Evolutionary conservation across 2,888 invertebrate genomes (phyloP).

Genomic region (Polyploca ridens): DNA sequence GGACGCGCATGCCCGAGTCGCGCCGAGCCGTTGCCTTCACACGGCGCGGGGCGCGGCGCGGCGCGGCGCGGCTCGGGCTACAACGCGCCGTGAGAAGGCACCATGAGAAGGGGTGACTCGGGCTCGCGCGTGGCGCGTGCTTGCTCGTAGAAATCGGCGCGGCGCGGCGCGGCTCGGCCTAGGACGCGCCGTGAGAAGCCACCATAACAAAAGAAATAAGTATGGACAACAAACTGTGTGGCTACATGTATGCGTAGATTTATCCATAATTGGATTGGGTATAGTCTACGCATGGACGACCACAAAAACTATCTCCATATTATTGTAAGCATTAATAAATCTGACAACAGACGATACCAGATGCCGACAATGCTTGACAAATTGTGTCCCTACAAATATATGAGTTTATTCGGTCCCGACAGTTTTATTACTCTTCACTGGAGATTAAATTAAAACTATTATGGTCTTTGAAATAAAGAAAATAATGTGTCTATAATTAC

Average conservation of each 20-base stretch:
- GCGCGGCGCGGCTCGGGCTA: no score
- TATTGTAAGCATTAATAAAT: conserved; percentile 44
- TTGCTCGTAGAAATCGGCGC: no score
- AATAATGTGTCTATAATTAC: not conserved
- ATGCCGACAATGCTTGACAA: conserved; percentile 55
- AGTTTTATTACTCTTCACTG: conserved; percentile 50
- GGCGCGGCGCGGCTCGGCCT: no score
- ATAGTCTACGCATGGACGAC: conserved; percentile 15
- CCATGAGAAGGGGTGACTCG: no score
- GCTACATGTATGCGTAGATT: not conserved
- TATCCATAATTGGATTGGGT: no score
- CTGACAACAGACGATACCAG: conserved; percentile 49
- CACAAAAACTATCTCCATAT: conserved; percentile 31
- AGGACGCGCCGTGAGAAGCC: no score
- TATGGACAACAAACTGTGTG: not conserved
- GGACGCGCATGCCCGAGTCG: no score
- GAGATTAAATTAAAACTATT: conserved; percentile 34
- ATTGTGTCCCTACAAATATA: conserved; percentile 47
- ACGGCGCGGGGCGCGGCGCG: no score
- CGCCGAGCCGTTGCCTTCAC: no score
- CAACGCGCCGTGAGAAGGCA: no score
- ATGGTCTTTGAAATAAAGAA: not conserved
- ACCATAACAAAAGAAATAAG: no score
- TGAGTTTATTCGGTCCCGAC: conserved; percentile 51
- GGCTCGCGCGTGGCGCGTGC: no score